phyloP scores from a whole-genome alignment of 2,113 vertebrate genomes.

The Ictidomys tridecemlineatus region DNA sequence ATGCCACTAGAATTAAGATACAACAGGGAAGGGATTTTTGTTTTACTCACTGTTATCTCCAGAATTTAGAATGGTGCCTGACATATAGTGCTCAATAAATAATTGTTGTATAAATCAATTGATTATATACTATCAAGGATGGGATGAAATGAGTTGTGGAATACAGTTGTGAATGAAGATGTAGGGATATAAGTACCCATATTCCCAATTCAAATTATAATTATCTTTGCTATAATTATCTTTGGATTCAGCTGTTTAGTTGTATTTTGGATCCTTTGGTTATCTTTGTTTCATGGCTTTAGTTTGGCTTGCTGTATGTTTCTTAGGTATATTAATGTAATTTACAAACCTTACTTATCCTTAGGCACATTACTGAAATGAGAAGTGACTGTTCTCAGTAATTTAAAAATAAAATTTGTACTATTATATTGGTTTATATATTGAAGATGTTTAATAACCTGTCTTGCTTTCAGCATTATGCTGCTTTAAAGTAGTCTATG shows the following conservation, averaged over 20 bases:
- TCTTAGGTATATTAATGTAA: background rate
- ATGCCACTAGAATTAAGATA: background rate
- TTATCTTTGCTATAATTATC: background rate
- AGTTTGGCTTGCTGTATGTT: background rate
- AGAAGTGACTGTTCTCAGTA: slow-evolving; percentile 22
- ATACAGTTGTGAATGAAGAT: background rate
- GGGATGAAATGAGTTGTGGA: background rate
- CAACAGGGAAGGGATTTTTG: background rate
- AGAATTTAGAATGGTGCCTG: background rate
- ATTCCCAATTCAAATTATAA: background rate
- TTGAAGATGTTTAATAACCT: slow-evolving; percentile 13
- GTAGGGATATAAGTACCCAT: background rate
- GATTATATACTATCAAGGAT: background rate
- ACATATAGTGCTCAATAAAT: background rate
- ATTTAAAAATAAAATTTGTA: slow-evolving; percentile 46
- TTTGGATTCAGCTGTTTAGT: slow-evolving; percentile 20
- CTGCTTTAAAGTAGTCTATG: background rate
- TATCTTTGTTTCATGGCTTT: slow-evolving; percentile 42
- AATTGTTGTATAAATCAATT: background rate
- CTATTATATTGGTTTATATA: background rate
- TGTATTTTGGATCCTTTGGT: slow-evolving; percentile 36
- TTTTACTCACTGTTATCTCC: background rate
- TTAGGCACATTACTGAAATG: background rate
- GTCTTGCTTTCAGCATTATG: slow-evolving; percentile 21
- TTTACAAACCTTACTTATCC: slow-evolving; percentile 12